Evolutionary conservation across 1,140 invertebrate genomes (phyloP), one percentile per base, ranked within the genome.

Genomic region (Aphelinus atriplicis): DNA sequence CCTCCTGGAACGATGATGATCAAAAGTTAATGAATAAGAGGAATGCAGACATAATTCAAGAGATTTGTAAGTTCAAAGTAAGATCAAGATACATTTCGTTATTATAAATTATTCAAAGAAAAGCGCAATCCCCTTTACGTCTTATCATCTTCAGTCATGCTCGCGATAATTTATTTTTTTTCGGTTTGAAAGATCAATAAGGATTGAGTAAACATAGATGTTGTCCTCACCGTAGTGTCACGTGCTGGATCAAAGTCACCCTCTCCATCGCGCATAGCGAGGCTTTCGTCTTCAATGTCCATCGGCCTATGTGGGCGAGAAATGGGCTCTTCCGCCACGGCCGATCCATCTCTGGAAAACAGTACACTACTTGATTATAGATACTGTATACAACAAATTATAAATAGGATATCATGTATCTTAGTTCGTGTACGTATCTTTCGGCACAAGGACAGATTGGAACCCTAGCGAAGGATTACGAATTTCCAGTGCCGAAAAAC

Each of bases 341-440:
- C 85, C 55, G 84, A 84, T 67, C 81, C 83, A 79, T 88, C 84
- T 80, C 87, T 88, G 78, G 86, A 81, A 84, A 86, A 87, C 61
- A 88, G 76, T 81, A 82, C 87, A 86, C 86, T 88, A 81, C 83
- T 88, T 82, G 84, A 88, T 87, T 86, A 86, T 88, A 84, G 86
- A 84, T 79, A 84, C 81, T 80, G 84, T 70, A 55, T 69, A 62
- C 77, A 66, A 81, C 51, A 6, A 53, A 9, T 53, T 6, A 53
- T 6, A 9, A 53, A 53, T 53, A 9, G 51, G 51, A 53, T 9
- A 9, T 9, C 26, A 26, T 26, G 26, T 26, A 26, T 26, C 26
- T 26, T 26, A 26, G 26, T 26, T 26, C 26, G 26, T 26, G 26
- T 26, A 26, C 26, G 26, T 26, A 26, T 26, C 26, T 26, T 26